A percentile compares a stretch with the other conserved stretches of the same genome.
phyloP scores from a whole-genome alignment of 2,888 invertebrate genomes.

The Plagodis pulveraria region DNA sequence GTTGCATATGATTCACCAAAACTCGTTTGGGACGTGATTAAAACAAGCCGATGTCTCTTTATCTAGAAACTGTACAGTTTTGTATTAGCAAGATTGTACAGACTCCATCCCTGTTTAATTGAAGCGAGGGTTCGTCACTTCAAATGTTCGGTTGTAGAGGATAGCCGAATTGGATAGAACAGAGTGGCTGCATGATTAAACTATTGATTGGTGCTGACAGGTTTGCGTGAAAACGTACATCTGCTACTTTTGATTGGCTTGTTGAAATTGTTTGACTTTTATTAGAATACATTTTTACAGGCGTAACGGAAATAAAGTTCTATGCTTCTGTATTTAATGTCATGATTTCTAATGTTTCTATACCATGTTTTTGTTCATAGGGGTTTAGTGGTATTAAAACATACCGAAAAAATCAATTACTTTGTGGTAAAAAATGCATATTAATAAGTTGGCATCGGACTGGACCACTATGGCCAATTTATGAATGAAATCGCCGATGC shows the following conservation, averaged over 20 bases:
- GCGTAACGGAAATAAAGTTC: too few species aligned
- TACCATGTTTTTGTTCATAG: too few species aligned
- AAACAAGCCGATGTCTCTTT: conserved; percentile 1
- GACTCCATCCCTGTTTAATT: conserved; percentile 29
- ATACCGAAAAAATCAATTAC: too few species aligned
- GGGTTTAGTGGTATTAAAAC: too few species aligned
- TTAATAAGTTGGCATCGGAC: too few species aligned
- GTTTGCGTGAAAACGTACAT: conserved; percentile 12
- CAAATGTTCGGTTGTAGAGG: conserved; percentile 32
- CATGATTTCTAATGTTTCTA: too few species aligned
- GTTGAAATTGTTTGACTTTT: neutral
- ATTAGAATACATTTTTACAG: too few species aligned
- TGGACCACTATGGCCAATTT: too few species aligned
- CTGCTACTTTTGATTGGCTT: neutral
- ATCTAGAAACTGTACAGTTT: conserved; percentile 4
- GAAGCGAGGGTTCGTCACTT: conserved; percentile 33
- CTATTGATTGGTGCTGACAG: conserved; percentile 26
- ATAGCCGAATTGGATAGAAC: conserved; percentile 29
- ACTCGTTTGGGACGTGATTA: neutral
- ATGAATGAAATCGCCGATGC: too few species aligned
- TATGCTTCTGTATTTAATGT: too few species aligned
- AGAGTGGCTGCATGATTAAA: conserved; percentile 34
- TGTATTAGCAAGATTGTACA: conserved; percentile 6
- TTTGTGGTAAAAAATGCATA: too few species aligned
- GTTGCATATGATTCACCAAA: too few species aligned